A percentile compares a stretch with the other conserved stretches of the same genome.
Conservation (phyloP, 2,797 vertebrate species). For the Notolabrus celidotus region DNA sequence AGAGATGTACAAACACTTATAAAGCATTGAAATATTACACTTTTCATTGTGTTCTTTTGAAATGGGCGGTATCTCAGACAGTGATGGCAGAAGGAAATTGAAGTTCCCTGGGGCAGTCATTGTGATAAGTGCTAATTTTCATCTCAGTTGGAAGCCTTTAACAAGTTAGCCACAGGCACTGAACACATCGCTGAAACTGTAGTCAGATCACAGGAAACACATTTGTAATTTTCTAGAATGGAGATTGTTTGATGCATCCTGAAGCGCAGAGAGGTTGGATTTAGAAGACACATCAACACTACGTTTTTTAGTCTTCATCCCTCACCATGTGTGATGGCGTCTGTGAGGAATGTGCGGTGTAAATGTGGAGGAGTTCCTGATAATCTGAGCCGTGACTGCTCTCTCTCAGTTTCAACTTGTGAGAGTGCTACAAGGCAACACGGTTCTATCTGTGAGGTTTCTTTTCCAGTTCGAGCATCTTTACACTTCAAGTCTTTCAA, state of each 20-base stretch:
- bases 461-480: constrained; percentile 4
- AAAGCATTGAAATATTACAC: no score
- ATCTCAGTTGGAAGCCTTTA: constrained; percentile 2
- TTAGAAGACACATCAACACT: constrained; percentile 1
- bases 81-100: neutral
- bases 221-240: constrained; percentile 9
- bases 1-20: neutral
- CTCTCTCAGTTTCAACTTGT: neutral
- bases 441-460: neutral
- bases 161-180: neutral
- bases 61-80: no score
- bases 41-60: neutral
- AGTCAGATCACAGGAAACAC: neutral
- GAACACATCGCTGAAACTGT: neutral
- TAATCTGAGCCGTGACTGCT: neutral
- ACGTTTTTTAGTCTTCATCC: neutral
- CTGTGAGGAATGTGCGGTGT: neutral
- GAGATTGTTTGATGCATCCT: neutral
- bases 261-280: neutral
- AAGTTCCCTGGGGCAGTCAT: neutral
- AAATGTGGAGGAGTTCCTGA: constrained; percentile 16
- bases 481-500: neutral
- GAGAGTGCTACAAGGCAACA: neutral
- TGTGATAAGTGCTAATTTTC: constrained; percentile 4
- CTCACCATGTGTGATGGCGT: neutral